These are phyloP conservation scores for Prorops nasuta DNA, from an alignment of 1,140 invertebrate species.

Conservation along the genomic window DNA sequence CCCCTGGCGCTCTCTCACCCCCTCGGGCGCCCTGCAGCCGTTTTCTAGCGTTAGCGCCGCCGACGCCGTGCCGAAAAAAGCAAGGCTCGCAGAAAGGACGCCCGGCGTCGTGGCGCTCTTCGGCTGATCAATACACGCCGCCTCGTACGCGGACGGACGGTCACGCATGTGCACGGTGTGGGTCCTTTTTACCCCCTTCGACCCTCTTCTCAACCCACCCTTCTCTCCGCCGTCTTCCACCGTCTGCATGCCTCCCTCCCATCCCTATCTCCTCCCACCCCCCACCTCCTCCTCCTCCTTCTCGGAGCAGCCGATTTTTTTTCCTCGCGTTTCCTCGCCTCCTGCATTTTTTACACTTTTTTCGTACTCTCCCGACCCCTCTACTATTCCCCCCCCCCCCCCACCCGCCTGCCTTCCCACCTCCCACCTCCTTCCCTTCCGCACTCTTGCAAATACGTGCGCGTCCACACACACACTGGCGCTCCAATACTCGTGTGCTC, in stretches of 20 bases:
- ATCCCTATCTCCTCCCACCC: conserved; percentile 20
- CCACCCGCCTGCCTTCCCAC: conserved; percentile 1
- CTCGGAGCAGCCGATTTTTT: conserved; percentile 46
- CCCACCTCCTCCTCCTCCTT: conserved; percentile 28
- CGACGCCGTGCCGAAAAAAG: conserved; percentile 50
- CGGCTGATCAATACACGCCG: conserved; percentile 56
- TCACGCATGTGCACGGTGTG: conserved; percentile 56
- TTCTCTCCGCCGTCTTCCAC: conserved; percentile 11
- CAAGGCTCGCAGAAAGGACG: conserved; percentile 57
- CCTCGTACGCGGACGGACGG: conserved; percentile 56
- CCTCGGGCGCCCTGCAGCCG: conserved; percentile 23
- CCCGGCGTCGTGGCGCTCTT: conserved; percentile 57
- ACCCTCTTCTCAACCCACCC: conserved; percentile 7
- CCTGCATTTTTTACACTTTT: conserved; percentile 49
- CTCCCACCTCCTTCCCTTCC: no score
- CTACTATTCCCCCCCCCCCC: conserved; percentile 10
- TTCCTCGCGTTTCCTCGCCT: conserved; percentile 49
- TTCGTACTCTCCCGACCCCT: conserved; percentile 11
- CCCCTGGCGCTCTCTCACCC: conserved; percentile 20
- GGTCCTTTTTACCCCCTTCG: conserved; percentile 24
- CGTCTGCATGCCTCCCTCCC: conserved; percentile 13
- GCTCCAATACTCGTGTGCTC: no score
- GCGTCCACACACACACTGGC: no score
- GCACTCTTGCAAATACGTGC: no score
- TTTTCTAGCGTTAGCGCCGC: conserved; percentile 17